Conservation (phyloP, 2,113 vertebrate genomes). For the Carassius carassius region DNA sequence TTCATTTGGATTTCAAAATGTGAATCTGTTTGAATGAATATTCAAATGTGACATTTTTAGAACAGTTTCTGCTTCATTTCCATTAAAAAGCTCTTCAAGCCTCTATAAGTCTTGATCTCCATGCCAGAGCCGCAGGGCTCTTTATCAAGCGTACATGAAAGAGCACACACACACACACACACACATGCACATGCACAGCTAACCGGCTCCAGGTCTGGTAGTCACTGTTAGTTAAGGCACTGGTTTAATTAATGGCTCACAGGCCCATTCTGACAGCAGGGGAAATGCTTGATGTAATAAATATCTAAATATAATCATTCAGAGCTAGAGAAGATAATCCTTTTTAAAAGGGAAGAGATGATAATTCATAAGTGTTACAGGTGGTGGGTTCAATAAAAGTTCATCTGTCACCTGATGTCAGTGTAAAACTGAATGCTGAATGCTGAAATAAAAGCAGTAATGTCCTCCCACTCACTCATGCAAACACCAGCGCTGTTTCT, state of each 20-base stretch:
- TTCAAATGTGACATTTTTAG: not conserved
- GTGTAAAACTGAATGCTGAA: not conserved
- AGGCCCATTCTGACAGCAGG: not conserved
- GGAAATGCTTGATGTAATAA: not conserved
- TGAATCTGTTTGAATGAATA: not conserved
- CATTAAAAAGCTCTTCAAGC: not conserved
- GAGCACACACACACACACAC: constrained; percentile 45
- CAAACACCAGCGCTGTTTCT: not conserved
- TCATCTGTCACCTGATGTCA: not conserved
- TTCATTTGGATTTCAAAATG: not conserved
- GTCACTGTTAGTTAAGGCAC: not conserved
- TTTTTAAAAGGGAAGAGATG: too few relatives aligned
- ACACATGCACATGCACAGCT: constrained; percentile 10
- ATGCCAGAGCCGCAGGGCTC: not conserved
- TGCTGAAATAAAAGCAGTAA: not conserved
- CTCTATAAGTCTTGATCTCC: not conserved
- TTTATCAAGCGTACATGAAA: not conserved
- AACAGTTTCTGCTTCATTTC: not conserved
- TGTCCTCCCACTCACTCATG: not conserved
- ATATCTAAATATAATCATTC: not conserved
- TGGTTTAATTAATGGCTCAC: not conserved
- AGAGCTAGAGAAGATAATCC: too few relatives aligned
- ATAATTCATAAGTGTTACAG: not conserved
- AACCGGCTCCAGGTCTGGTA: not conserved
- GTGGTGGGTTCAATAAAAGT: not conserved